A percentile compares a stretch with the other conserved stretches of the same genome.
Evolutionary conservation across 2,113 vertebrate species (phyloP).

Genomic region (Hypocryptadius cinnamomeus): DNA sequence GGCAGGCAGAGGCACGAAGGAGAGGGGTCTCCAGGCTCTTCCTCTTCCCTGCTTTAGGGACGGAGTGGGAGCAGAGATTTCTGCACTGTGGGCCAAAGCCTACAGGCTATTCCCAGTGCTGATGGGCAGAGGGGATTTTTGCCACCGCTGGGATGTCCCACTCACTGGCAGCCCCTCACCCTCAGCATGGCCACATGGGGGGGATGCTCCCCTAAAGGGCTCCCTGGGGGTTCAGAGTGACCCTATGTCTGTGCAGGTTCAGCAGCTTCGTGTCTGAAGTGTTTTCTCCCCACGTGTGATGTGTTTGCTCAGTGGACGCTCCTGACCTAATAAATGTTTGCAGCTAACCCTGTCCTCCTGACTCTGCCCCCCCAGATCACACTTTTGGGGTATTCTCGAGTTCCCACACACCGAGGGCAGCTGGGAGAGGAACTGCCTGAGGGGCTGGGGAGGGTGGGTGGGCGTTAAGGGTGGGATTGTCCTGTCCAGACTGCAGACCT

Average conservation of each 20-base stretch:
- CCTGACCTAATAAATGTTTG: conserved; percentile 58
- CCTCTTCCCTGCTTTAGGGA: background rate
- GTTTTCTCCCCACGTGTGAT: background rate
- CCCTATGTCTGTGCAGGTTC: rapidly evolving
- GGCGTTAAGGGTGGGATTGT: background rate
- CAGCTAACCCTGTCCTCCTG: background rate
- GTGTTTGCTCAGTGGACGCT: background rate
- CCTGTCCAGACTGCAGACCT: rapidly evolving
- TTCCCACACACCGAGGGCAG: rapidly evolving
- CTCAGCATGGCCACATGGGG: rapidly evolving
- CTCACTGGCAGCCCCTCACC: background rate
- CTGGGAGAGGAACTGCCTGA: background rate
- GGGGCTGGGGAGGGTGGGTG: background rate
- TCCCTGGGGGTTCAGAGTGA: rapidly evolving
- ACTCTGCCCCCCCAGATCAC: background rate
- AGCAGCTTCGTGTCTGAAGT: rapidly evolving
- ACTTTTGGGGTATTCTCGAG: background rate
- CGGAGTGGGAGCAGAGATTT: background rate
- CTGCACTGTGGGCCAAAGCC: rapidly evolving
- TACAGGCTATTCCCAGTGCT: rapidly evolving
- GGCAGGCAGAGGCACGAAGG: background rate
- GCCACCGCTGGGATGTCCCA: background rate
- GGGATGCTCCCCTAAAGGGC: background rate
- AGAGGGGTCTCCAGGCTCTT: rapidly evolving
- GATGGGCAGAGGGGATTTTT: background rate